Conservation (phyloP, 2,888 invertebrate genomes). For the Pachliopta kotzebuea region DNA sequence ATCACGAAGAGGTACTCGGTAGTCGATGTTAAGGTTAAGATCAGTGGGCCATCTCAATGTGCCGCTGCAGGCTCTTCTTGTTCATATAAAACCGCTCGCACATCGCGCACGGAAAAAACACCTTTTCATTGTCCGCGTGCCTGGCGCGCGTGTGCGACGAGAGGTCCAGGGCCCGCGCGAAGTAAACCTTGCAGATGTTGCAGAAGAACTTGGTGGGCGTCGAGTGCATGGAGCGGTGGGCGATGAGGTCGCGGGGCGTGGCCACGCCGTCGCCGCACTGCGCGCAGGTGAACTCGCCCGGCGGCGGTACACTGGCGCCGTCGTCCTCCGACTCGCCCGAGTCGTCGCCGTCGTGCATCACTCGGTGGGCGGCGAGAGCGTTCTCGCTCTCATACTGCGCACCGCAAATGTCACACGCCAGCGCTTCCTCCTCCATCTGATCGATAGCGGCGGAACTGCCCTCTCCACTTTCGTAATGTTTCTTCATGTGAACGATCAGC, state of each 20-base stretch:
- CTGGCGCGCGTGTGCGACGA: constrained; percentile 74
- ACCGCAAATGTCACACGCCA: constrained; percentile 82
- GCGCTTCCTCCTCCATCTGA: constrained; percentile 57
- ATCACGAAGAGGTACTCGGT: neutral
- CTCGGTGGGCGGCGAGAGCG: constrained; percentile 80
- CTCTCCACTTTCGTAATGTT: constrained; percentile 76
- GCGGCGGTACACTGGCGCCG: constrained; percentile 51
- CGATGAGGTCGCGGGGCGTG: constrained; percentile 75
- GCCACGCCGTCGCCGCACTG: constrained; percentile 80
- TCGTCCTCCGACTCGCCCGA: constrained; percentile 53
- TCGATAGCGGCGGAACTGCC: constrained; percentile 51
- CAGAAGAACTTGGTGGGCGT: constrained; percentile 78
- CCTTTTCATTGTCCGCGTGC: constrained; percentile 74
- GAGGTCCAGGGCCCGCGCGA: constrained; percentile 67
- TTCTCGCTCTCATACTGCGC: constrained; percentile 79
- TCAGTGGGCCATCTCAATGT: constrained; percentile 79
- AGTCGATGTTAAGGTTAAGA: constrained; percentile 29
- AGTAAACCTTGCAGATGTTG: constrained; percentile 80
- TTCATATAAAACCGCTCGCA: constrained; percentile 81
- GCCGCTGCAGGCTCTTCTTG: constrained; percentile 76
- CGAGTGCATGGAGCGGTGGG: constrained; percentile 78
- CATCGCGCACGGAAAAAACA: constrained; percentile 80
- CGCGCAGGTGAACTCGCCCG: constrained; percentile 77
- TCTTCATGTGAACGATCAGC: constrained; percentile 82
- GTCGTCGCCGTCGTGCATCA: constrained; percentile 77